Base-by-base conservation (phyloP, 2,888 invertebrate genomes). In the Tanytarsus gracilentus region DNA sequence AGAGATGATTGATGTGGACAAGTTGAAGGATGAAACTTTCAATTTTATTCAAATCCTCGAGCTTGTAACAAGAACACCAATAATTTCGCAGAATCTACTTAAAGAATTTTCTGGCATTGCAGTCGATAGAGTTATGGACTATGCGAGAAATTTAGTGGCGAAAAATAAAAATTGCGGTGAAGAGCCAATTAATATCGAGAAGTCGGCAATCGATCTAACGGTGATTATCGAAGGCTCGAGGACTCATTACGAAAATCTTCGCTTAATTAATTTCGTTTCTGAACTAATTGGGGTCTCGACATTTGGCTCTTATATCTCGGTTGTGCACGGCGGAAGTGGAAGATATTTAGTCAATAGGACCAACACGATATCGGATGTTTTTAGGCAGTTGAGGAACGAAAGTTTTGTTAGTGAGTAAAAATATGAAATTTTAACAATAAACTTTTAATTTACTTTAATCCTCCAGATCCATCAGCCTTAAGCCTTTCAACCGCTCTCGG, bases 281-380 rank as follows among this genome's bases (percentile, higher is more conserved):
- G 79, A 80, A 59, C 76, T 78, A 26, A 67, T 79, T 3, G 81
- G 84, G 65, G 75, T 84, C 23, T 78, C 78, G 5, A 73, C 74
- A 65, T 75, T 78, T 65, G 79, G 81, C 1, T 83, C 83, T 61
- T 76, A 77, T 50, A 69, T 85, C 62, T 80, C 79, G 1, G 69
- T 85, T 25, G 71, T 85, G 26, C 81, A 84, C 64, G 83, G 84
- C 1, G 77, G 78, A 67, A 79, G 77, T 0, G 84, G 81, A 16
- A 68, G 72, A 21, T 82, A 80, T 79, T 72, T 85, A 40, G 76
- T 78, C 11, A 79, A 80, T 52, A 75, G 79, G 2, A 78, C 80
- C 0, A 70, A 76, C 51, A 81, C 82, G 66, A 70, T 82, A 11
- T 77, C 81, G 7, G 68, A 70, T 40, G 67, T 75, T 39, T 76